A percentile compares a stretch with the other conserved stretches of the same genome.
Conservation (phyloP, 2,113 vertebrate species). For the Bolborhynchus lineola region DNA sequence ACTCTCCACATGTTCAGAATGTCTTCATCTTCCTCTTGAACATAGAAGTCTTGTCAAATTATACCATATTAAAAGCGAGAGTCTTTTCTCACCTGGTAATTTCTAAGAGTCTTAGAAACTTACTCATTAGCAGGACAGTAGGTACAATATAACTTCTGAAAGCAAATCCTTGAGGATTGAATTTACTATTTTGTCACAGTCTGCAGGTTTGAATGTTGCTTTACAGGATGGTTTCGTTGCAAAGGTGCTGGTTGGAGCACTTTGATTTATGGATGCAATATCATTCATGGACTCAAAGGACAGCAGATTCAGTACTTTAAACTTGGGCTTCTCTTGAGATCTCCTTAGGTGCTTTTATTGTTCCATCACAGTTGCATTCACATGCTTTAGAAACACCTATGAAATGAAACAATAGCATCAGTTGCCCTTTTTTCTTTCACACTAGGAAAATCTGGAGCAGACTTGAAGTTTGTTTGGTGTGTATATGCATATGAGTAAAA, state of each 20-base stretch:
- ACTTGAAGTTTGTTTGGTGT: rapidly evolving
- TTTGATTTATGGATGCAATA: not conserved
- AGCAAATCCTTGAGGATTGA: not conserved
- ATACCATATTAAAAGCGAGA: not conserved
- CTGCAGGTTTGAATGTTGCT: not conserved
- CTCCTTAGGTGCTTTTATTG: not conserved
- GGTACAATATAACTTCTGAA: not conserved
- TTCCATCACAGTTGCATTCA: not conserved
- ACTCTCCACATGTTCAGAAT: not conserved
- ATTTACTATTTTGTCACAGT: not conserved
- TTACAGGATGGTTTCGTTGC: not conserved
- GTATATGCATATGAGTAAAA: not conserved
- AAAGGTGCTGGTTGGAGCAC: not conserved
- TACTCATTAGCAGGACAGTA: not conserved
- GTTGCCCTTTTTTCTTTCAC: not conserved
- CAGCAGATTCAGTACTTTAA: not conserved
- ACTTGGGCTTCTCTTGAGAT: not conserved
- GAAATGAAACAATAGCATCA: not conserved
- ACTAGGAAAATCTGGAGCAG: not conserved
- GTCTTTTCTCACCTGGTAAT: not conserved
- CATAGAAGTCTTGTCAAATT: not conserved
- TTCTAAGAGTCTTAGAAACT: not conserved
- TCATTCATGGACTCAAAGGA: not conserved
- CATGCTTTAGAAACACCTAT: not conserved
- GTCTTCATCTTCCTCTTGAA: not conserved